Conservation (phyloP, 2,113 vertebrate genomes). For the Hyperoodon ampullatus region DNA sequence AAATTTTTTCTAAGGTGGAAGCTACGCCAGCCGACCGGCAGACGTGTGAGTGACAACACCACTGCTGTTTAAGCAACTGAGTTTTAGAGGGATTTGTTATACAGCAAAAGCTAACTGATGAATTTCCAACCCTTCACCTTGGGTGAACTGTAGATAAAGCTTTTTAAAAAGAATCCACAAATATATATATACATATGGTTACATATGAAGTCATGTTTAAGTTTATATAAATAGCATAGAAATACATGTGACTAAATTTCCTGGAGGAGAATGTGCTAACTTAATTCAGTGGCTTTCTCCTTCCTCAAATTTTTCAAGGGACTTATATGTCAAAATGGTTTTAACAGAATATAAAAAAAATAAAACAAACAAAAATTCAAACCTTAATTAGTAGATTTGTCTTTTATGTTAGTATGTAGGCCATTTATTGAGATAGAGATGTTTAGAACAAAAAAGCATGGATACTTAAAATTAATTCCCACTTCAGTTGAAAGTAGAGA, state of each 20-base stretch:
- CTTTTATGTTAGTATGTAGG: not conserved
- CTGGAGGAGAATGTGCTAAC: not conserved
- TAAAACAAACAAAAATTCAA: not conserved
- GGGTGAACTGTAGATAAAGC: not conserved
- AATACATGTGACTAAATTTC: not conserved
- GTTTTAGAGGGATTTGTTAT: not conserved
- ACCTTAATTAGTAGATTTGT: not conserved
- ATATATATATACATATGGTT: not conserved
- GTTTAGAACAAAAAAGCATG: not conserved
- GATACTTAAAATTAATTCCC: not conserved
- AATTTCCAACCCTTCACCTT: not conserved
- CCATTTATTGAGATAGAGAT: not conserved
- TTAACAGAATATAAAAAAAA: not conserved
- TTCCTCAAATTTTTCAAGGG: not conserved
- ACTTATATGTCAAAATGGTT: not conserved
- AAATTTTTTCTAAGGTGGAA: not conserved
- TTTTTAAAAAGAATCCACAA: not conserved
- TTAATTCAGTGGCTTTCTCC: not conserved
- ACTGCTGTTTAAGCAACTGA: not conserved
- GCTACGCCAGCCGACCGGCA: not conserved
- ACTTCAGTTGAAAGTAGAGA: not conserved
- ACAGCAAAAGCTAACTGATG: not conserved
- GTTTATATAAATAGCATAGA: not conserved
- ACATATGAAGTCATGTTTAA: not conserved
- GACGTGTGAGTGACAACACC: fast-evolving